Evolutionary conservation across 2,113 vertebrate genomes (phyloP).

Genomic region (Promerops cafer): DNA sequence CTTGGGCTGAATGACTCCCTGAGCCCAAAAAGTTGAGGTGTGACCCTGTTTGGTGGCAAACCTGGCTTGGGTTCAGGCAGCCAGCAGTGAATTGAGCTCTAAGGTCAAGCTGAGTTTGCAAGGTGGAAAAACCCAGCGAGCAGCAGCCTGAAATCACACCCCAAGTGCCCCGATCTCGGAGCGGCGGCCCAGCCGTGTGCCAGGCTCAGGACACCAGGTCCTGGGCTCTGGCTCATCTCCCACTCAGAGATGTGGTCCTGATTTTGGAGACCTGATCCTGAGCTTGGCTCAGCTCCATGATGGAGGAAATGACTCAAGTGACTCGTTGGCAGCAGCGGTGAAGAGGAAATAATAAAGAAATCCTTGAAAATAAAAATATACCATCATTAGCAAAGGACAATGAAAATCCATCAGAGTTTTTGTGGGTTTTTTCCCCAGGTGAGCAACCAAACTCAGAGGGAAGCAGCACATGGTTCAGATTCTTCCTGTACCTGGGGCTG

Average conservation of each 20-base stretch:
- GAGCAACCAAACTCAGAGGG: not conserved
- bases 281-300: constrained; percentile 11
- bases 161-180: fast-evolving
- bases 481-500: not conserved
- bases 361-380: constrained; percentile 8
- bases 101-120: not conserved
- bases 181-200: fast-evolving
- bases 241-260: not conserved
- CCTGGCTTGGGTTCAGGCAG: not conserved
- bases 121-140: not conserved
- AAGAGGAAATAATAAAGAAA: constrained; percentile 41
- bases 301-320: constrained; percentile 43
- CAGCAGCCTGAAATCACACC: not conserved
- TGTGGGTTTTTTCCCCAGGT: fast-evolving
- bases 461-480: not conserved
- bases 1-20: not conserved
- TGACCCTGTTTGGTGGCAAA: not conserved
- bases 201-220: not conserved
- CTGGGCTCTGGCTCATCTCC: not conserved
- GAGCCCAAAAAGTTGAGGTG: not conserved
- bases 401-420: not conserved
- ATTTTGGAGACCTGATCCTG: constrained; percentile 31
- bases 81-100: not conserved
- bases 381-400: not conserved
- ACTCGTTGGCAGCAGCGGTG: not conserved